Evolutionary conservation across 2,888 invertebrate species (phyloP), one percentile per base, ranked within the genome.

Genomic region (Agriotes lineatus): DNA sequence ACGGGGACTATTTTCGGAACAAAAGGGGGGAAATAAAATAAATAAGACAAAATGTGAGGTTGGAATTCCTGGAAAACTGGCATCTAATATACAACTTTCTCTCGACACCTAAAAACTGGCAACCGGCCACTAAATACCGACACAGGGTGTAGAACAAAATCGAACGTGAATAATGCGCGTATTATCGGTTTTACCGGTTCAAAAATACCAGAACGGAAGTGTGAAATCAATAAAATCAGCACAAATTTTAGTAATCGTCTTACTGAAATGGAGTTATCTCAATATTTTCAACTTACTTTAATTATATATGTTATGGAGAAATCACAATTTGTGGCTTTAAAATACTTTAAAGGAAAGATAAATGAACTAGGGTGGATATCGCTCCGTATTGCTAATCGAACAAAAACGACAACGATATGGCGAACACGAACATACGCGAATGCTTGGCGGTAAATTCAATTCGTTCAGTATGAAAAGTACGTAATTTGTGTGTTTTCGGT

Each of bases 141-240:
- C 25, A 25, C 7, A 5, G 7, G 7, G 7, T 25, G 4, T 3
- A 25, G 7, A 25, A 25, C 4, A 16, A 42, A 1, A 1, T 16
- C 5, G 1, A 14, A 16, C 7, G 16, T 42, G 16, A 42, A 12
- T 42, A 18, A 42, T 18, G 1, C 7, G 1, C 7, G 1, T 48
- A 20, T 48, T 22, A 48, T 48, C 22, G 22, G 12, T 48, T 48
- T 48, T 48, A 48, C 48, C 48, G 48, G 48, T 48, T n/a, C 14
- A 22, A 22, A 20, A 22, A 12, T 12, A 6, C 20, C 12, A 12
- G 2, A 48, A 12, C 48, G 48, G 48, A 48, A 48, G 48, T 48
- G 9, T 9, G 16, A 42, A 10, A 22, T 1, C 6, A 1, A 4
- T 20, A 20, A 6, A 20, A 16, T 45, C n/a, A n/a, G 4, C 19